These are phyloP conservation scores for Triplophysa siluroides DNA, from an alignment of 2,113 vertebrate genomes.

Conservation along the genomic window DNA sequence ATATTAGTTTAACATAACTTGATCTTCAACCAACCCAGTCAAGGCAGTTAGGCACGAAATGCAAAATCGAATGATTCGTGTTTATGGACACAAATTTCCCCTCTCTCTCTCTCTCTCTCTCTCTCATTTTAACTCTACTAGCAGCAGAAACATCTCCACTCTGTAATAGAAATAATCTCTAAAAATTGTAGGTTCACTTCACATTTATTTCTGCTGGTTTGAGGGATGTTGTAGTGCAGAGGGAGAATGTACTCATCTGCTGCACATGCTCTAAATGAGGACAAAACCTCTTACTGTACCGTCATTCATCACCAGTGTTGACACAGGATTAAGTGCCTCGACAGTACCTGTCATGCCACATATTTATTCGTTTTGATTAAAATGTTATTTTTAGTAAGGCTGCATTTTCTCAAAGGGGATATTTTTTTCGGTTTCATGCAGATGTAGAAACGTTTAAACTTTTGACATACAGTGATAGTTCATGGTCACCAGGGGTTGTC, in stretches of 20 bases:
- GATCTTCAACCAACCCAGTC: too few species aligned
- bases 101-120: too few species aligned
- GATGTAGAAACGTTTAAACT: too few species aligned
- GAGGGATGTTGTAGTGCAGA: constrained; percentile 25
- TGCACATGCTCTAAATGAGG: constrained; percentile 31
- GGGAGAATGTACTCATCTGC: constrained; percentile 27
- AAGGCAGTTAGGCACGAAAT: too few species aligned
- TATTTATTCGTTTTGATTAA: background rate
- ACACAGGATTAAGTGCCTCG: background rate
- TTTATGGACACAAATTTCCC: too few species aligned
- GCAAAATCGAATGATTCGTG: too few species aligned
- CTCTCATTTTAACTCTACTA: too few species aligned
- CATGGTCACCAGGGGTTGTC: too few species aligned
- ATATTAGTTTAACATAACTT: background rate
- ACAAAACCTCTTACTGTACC: constrained; percentile 30
- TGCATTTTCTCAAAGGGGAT: background rate
- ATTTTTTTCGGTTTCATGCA: too few species aligned
- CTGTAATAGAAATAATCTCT: too few species aligned
- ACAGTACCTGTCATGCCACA: background rate
- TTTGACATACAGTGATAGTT: too few species aligned
- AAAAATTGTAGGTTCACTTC: background rate
- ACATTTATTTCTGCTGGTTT: constrained; percentile 45
- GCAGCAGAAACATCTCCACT: too few species aligned
- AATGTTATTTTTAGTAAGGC: background rate
- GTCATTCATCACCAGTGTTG: constrained; percentile 29